Base-by-base conservation (phyloP, 2,888 invertebrate species). In the Macroteleia sp. region DNA sequence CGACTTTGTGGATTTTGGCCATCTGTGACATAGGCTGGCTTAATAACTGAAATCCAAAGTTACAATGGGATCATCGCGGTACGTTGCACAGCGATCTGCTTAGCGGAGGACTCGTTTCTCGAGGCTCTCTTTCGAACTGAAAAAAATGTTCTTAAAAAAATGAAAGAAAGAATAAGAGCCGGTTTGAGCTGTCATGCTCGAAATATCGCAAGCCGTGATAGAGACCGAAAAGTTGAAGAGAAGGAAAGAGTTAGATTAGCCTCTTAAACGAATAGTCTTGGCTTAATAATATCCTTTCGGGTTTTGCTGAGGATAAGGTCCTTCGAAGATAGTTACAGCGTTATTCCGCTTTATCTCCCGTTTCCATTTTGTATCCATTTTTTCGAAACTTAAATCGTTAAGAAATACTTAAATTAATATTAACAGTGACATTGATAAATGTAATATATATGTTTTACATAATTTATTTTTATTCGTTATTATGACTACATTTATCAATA, bases 251-350 rank as follows among this genome's bases (percentile, higher is more conserved):
- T 75, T 73, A 86, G 87, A 87, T 88, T 88, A 87, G 83, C 85
- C 85, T 86, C 86, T 87, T 85, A 87, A 86, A 85, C 83, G 87
- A 88, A 87, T 86, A 86, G 87, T 81, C 82, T 85, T 81, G 80
- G 44, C 84, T 84, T 62, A 69, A 75, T 80, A 77, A 69, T 54
- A 52, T 79, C 66, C 61, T 61, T 71, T 75, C 56, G 56, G 61
- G 46, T 44, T 61, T 54, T 22, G 39, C 56, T 9, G 12, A 62
- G 69, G 32, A 71, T 56, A 70, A 73, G 48, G 69, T 42, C 12
- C 17, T 17, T 54, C 9, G 10, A 2, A 57, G 48, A 62, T 48
- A 39, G 32, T 59, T 48, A 16, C 19, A 19, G 36, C 34, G 41
- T 48, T 34, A 25, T 10, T 32, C 19, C 20, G 16, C 16, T 39